Conservation (phyloP, 92 coral and sea anemone species). For the Zoanthus gigantus region DNA sequence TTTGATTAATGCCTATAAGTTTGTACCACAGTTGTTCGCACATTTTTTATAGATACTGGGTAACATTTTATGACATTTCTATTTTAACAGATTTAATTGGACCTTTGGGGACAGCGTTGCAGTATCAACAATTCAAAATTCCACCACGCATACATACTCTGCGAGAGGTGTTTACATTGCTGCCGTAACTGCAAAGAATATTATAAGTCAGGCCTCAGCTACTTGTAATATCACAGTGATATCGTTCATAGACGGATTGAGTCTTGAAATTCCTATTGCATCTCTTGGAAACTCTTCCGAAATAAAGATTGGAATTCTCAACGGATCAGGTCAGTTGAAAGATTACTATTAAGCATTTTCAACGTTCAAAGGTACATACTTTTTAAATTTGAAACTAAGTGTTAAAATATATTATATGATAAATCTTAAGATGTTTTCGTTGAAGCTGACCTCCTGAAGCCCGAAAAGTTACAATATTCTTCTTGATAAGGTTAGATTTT, state of each 20-base stretch:
- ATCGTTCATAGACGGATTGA: neutral
- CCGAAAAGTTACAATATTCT: too few relatives aligned
- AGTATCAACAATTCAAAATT: neutral
- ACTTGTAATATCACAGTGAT: neutral
- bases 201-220: conserved; percentile 1
- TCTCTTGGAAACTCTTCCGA: conserved; percentile 1
- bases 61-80: neutral
- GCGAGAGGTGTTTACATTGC: neutral
- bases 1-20: too few relatives aligned
- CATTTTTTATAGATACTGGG: too few relatives aligned
- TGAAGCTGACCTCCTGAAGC: too few relatives aligned
- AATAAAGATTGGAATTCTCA: conserved; percentile 7
- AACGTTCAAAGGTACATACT: too few relatives aligned
- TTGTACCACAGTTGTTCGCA: too few relatives aligned
- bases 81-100: conserved; percentile 16
- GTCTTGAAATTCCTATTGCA: neutral
- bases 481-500: too few relatives aligned
- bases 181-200: conserved; percentile 11
- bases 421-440: too few relatives aligned
- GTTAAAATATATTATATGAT: too few relatives aligned
- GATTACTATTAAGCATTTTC: neutral
- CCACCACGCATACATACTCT: neutral
- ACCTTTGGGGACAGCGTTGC: neutral
- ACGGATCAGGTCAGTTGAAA: conserved; percentile 25
- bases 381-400: too few relatives aligned